phyloP scores from a whole-genome alignment of 2,113 vertebrate species.

The Odobenus rosmarus region DNA sequence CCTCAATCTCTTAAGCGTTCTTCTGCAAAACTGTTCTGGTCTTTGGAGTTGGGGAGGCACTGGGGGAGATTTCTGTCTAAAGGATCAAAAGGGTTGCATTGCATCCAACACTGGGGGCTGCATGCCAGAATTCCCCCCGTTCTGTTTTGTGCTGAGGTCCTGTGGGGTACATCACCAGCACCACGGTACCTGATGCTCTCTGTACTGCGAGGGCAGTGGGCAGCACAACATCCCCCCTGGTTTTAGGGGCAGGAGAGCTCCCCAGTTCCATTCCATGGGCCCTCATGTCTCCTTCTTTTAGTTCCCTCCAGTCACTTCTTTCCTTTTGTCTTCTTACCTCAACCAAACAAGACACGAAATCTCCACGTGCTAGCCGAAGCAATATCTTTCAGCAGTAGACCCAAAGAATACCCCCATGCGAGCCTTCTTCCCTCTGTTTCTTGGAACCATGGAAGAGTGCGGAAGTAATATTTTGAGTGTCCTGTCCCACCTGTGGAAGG shows the following conservation, averaged over 20 bases:
- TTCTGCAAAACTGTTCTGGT: not conserved
- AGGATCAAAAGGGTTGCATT: not conserved
- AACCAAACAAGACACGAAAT: not conserved
- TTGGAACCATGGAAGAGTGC: not conserved
- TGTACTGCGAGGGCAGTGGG: rapidly evolving
- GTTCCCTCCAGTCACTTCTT: not conserved
- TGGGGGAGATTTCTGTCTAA: not conserved
- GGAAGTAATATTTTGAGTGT: not conserved
- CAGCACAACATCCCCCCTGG: no score
- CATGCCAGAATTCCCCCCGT: not conserved
- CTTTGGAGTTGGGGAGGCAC: not conserved
- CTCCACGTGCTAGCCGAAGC: rapidly evolving
- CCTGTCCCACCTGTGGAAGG: not conserved
- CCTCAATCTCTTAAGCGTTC: not conserved
- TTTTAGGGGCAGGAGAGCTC: not conserved
- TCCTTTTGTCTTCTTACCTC: not conserved
- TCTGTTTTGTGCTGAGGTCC: no score
- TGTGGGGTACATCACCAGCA: rapidly evolving
- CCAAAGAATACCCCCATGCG: rapidly evolving
- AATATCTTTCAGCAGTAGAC: no score
- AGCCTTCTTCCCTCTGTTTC: not conserved
- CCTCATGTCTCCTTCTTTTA: not conserved
- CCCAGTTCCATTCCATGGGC: not conserved
- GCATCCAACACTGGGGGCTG: no score
- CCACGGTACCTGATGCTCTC: not conserved